Percentiles rank a stretch among this genome's conserved stretches.
phyloP scores from a whole-genome alignment of 2,113 vertebrate species.

The Lynx canadensis region DNA sequence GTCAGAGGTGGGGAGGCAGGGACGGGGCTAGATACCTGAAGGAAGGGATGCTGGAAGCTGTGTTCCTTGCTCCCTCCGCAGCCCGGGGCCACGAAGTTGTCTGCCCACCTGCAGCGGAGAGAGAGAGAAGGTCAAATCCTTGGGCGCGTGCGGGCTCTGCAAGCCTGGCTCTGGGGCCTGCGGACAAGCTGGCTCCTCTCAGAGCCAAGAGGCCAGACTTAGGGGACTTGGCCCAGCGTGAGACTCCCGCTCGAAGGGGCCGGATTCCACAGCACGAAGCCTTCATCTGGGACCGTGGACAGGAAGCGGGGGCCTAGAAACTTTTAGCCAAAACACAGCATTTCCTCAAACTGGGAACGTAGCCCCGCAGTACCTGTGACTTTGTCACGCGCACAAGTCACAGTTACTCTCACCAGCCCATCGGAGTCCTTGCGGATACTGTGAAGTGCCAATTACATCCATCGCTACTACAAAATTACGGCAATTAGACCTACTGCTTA shows the following conservation, averaged over 20 bases:
- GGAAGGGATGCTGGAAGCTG: slow-evolving; percentile 92
- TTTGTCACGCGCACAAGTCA: background rate
- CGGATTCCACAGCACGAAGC: background rate
- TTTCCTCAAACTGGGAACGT: background rate
- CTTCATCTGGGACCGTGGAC: background rate
- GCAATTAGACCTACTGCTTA: background rate
- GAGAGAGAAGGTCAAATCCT: slow-evolving; percentile 25
- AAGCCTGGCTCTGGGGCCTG: rapidly evolving
- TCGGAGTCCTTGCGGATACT: background rate
- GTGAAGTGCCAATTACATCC: background rate
- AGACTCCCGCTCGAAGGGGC: background rate
- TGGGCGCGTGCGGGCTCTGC: rapidly evolving
- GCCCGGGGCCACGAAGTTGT: slow-evolving; percentile 88
- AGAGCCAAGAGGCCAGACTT: background rate
- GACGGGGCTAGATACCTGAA: slow-evolving; percentile 88
- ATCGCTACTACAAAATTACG: background rate
- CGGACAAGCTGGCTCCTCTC: rapidly evolving
- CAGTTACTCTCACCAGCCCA: background rate
- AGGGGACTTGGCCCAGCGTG: rapidly evolving
- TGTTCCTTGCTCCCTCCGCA: slow-evolving; percentile 85
- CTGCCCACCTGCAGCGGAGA: slow-evolving; percentile 91
- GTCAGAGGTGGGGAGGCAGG: background rate
- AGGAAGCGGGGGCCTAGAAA: background rate
- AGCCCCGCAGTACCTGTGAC: background rate
- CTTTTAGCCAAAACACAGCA: background rate